Conservation (phyloP, 2,113 vertebrate genomes). For the Prolemur simus region DNA sequence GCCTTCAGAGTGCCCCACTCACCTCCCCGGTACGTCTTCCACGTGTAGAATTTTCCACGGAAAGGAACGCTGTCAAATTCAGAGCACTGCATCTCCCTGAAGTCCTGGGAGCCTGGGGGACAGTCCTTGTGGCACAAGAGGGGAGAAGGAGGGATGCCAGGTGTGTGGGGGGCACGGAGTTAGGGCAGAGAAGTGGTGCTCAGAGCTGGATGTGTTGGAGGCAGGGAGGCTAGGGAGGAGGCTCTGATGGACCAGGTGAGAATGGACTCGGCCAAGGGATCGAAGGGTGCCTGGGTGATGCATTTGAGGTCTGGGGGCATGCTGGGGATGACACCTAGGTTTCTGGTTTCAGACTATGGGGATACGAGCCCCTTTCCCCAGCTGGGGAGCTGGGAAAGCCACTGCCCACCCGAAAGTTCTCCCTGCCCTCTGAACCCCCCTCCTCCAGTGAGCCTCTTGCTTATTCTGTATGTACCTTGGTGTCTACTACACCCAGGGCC, state of each 20-base stretch:
- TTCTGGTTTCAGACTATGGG: background rate
- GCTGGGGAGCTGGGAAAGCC: background rate
- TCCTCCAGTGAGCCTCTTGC: background rate
- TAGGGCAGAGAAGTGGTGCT: background rate
- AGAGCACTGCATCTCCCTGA: slow-evolving; percentile 95
- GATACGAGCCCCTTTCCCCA: background rate
- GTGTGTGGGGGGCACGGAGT: background rate
- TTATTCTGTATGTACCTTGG: background rate
- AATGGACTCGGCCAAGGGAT: no score
- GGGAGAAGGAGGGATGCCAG: background rate
- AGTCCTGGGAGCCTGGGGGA: slow-evolving; percentile 92
- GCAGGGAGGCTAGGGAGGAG: background rate
- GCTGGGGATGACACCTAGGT: background rate
- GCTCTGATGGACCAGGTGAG: background rate
- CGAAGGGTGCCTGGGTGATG: no score
- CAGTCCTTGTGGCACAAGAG: slow-evolving; percentile 88
- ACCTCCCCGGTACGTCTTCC: slow-evolving; percentile 98
- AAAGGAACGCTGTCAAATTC: slow-evolving; percentile 96
- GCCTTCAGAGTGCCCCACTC: slow-evolving; percentile 50
- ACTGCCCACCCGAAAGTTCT: background rate
- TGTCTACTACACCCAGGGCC: background rate
- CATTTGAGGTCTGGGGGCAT: background rate
- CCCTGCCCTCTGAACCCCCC: background rate
- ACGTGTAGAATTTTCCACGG: slow-evolving; percentile 97
- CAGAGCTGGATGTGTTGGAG: background rate